These are phyloP conservation scores for Eutolmus rufibarbis DNA, from an alignment of 2,888 invertebrate species.

Conservation along the genomic window DNA sequence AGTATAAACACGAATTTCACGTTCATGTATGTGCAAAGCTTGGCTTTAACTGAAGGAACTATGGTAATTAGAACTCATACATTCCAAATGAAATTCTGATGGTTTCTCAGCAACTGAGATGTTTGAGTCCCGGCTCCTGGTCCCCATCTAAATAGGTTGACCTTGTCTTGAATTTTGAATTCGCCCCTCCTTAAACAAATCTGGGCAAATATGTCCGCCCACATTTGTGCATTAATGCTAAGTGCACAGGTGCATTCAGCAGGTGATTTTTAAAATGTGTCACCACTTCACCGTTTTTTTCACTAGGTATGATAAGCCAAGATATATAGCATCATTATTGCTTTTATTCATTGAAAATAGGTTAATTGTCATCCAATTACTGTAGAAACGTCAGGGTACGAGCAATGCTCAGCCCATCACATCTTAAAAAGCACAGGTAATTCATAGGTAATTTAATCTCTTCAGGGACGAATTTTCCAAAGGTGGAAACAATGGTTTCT, in stretches of 20 bases:
- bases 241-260: too few species aligned
- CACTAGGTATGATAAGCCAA: not conserved
- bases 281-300: too few species aligned
- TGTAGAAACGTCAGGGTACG: not conserved
- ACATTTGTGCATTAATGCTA: not conserved
- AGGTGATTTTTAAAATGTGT: too few species aligned
- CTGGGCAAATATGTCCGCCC: not conserved
- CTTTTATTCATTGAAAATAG: not conserved
- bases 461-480: too few species aligned
- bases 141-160: not conserved
- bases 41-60: constrained; percentile 42
- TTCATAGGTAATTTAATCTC: too few species aligned
- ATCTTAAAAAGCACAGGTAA: too few species aligned
- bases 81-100: constrained; percentile 46
- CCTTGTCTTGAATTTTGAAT: constrained; percentile 31
- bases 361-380: not conserved
- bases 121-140: not conserved
- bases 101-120: not conserved
- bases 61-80: constrained; percentile 47
- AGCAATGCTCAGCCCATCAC: too few species aligned
- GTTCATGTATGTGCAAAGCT: constrained; percentile 3
- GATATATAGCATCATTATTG: too few species aligned
- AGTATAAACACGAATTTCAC: constrained; percentile 17
- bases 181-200: not conserved
- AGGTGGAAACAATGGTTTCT: too few species aligned